phyloP scores from a whole-genome alignment of 2,888 invertebrate species.

The Caenorhabditis plicata region DNA sequence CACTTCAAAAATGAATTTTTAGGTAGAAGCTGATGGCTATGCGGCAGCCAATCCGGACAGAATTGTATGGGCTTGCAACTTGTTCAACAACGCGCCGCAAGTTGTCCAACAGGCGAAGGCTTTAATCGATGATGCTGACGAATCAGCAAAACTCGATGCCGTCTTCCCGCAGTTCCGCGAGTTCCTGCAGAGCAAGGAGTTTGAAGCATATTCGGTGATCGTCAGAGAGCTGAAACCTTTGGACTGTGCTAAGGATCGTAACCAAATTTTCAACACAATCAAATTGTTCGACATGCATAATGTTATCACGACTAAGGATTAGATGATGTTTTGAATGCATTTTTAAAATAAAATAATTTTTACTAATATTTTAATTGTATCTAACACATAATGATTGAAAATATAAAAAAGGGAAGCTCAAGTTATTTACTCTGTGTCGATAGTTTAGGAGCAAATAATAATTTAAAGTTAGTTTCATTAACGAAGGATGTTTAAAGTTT shows the following conservation, averaged over 20 bases:
- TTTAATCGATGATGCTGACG: slow-evolving; percentile 12
- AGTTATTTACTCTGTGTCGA: too few relatives aligned
- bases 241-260: slow-evolving; percentile 26
- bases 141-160: slow-evolving; percentile 9
- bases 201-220: slow-evolving; percentile 22
- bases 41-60: slow-evolving; percentile 24
- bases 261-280: slow-evolving; percentile 28
- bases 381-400: too few relatives aligned
- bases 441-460: too few relatives aligned
- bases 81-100: slow-evolving; percentile 22
- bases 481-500: too few relatives aligned
- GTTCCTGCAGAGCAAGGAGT: slow-evolving; percentile 30
- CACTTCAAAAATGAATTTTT: slow-evolving; percentile 1
- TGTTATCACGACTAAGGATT: slow-evolving; percentile 13
- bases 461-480: too few relatives aligned
- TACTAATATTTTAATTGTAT: too few relatives aligned
- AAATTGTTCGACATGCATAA: slow-evolving; percentile 19
- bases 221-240: slow-evolving; percentile 17
- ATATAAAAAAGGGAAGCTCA: too few relatives aligned
- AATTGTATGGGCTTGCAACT: slow-evolving; percentile 29
- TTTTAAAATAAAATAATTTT: too few relatives aligned
- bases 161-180: slow-evolving; percentile 25
- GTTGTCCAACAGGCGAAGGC: slow-evolving; percentile 9
- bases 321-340: not conserved
- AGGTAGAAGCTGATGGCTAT: slow-evolving; percentile 26